Percentiles rank a stretch among this genome's conserved stretches.
phyloP scores from a whole-genome alignment of 2,113 vertebrate species.

The Orientallactaga bullata region DNA sequence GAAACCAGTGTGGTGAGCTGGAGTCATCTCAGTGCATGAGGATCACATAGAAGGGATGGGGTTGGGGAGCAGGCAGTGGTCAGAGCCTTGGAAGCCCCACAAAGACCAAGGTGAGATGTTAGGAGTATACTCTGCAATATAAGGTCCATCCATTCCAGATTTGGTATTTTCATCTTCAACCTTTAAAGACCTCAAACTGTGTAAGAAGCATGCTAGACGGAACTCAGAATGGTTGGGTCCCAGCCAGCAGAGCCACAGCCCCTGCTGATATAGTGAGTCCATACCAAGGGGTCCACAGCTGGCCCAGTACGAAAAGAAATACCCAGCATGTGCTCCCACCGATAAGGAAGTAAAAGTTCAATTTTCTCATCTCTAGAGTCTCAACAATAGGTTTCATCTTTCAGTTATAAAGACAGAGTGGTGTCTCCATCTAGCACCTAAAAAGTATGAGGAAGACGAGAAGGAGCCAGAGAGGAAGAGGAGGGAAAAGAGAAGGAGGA shows the following conservation, averaged over 20 bases:
- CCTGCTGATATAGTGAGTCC: no score
- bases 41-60: no score
- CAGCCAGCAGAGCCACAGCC: accelerated
- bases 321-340: no score
- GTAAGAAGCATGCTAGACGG: accelerated
- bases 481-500: background rate
- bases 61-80: no score
- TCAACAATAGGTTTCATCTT: no score
- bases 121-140: background rate
- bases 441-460: accelerated
- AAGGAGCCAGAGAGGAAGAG: background rate
- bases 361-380: background rate
- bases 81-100: no score
- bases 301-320: background rate
- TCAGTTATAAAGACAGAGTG: no score
- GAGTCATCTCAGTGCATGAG: no score
- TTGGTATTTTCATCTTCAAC: background rate
- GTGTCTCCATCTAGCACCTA: background rate
- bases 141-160: background rate
- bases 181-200: accelerated
- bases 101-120: background rate
- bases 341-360: no score
- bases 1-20: no score
- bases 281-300: background rate
- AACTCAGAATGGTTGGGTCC: accelerated